Conservation (phyloP, 2,113 vertebrate genomes). For the Tachysurus vachellii region DNA sequence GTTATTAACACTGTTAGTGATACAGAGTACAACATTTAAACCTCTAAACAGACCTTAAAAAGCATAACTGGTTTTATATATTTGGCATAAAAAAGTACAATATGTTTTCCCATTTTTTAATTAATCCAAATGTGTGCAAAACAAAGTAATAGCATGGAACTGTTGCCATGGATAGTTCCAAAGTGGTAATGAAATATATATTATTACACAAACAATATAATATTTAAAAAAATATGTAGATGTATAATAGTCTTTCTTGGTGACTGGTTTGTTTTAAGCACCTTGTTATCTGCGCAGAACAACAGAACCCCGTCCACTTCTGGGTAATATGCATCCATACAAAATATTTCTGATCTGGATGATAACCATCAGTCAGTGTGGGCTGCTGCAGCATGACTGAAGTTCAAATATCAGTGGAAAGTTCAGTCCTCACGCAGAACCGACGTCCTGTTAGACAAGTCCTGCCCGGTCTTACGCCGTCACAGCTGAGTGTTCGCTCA, state of each 20-base stretch:
- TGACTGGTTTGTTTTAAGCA: slow-evolving; percentile 21
- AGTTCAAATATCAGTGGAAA: slow-evolving; percentile 19
- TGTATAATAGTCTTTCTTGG: slow-evolving; percentile 23
- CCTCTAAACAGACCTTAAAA: not conserved
- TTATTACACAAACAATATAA: slow-evolving; percentile 12
- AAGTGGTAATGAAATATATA: not conserved
- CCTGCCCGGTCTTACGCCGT: slow-evolving; percentile 4
- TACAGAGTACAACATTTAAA: not conserved
- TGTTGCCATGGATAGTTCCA: not conserved
- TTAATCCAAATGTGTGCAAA: slow-evolving; percentile 26
- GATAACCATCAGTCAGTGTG: slow-evolving; percentile 13
- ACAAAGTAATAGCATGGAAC: not conserved
- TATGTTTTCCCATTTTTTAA: slow-evolving; percentile 19
- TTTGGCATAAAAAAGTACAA: slow-evolving; percentile 43
- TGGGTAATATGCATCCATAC: slow-evolving; percentile 12
- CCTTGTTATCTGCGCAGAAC: slow-evolving; percentile 12
- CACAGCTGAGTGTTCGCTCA: not conserved
- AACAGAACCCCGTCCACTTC: slow-evolving; percentile 28
- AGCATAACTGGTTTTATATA: slow-evolving; percentile 34
- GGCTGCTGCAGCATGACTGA: not conserved
- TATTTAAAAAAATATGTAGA: slow-evolving; percentile 10
- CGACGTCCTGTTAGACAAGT: slow-evolving; percentile 19
- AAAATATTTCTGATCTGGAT: slow-evolving; percentile 21
- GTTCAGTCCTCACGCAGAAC: not conserved
- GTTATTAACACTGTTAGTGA: not conserved